phyloP scores from a whole-genome alignment of 2,113 vertebrate genomes.

The Catagonus wagneri region DNA sequence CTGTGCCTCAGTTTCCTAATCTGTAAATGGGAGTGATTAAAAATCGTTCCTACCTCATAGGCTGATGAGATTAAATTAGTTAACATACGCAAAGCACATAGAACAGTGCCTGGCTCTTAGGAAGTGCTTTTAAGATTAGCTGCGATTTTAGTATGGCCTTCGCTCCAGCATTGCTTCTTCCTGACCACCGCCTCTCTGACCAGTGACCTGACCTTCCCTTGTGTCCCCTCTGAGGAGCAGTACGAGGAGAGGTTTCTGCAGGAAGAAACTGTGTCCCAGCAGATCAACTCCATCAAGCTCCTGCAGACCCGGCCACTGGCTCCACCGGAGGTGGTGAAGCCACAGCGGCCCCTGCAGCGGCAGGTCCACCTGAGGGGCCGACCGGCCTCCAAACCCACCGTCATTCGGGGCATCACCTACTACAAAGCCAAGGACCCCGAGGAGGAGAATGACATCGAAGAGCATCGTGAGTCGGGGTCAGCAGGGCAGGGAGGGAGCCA shows the following conservation, averaged over 20 bases:
- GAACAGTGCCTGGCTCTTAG: too few relatives aligned
- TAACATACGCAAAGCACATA: fast-evolving
- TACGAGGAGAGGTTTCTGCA: slow-evolving; percentile 91
- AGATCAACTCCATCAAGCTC: slow-evolving; percentile 84
- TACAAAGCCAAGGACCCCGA: slow-evolving; percentile 95
- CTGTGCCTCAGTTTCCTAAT: not conserved
- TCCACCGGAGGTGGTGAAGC: slow-evolving; percentile 64
- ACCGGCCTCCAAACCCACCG: slow-evolving; percentile 89
- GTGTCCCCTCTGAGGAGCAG: slow-evolving; percentile 85
- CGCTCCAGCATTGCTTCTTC: too few relatives aligned
- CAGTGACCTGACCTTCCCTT: not conserved
- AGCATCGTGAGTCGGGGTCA: slow-evolving; percentile 91
- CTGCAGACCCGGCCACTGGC: slow-evolving; percentile 76
- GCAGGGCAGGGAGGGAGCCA: not conserved
- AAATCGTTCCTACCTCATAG: too few relatives aligned
- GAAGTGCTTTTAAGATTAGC: not conserved
- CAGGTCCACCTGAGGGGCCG: slow-evolving; percentile 83
- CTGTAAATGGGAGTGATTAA: not conserved
- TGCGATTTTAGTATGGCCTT: not conserved
- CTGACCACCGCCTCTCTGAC: fast-evolving
- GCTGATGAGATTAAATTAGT: too few relatives aligned
- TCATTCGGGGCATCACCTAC: slow-evolving; percentile 95
- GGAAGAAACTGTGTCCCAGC: slow-evolving; percentile 86
- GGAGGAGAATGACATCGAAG: slow-evolving; percentile 92
- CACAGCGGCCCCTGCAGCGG: slow-evolving; percentile 82